phyloP scores from a whole-genome alignment of 2,797 vertebrate genomes.

The Acridotheres tristis region DNA sequence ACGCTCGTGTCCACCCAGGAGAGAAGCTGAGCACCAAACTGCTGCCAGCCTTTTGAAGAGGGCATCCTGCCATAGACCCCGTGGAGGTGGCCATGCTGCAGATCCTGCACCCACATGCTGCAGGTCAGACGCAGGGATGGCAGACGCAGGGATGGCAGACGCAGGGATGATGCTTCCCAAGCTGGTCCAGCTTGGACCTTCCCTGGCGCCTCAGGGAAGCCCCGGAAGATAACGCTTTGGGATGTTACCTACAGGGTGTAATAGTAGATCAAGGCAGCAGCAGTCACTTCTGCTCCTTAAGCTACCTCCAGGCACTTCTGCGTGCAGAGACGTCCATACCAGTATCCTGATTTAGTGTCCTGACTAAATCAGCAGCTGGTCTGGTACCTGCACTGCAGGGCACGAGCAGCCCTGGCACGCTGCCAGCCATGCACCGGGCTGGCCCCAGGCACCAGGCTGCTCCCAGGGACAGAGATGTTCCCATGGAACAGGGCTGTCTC shows the following conservation, averaged over 20 bases:
- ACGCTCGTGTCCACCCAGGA: fast-evolving
- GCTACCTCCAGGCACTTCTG: background rate
- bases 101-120: background rate
- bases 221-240: fast-evolving
- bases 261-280: background rate
- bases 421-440: background rate
- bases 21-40: background rate
- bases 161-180: background rate
- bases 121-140: background rate
- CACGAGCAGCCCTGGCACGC: fast-evolving
- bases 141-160: background rate
- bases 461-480: background rate
- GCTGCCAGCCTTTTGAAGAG: fast-evolving
- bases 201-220: background rate
- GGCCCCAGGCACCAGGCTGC: background rate
- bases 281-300: background rate
- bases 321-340: background rate
- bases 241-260: background rate
- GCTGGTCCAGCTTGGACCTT: too few relatives aligned
- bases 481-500: background rate
- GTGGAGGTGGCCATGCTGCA: background rate
- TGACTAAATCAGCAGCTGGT: background rate
- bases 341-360: background rate
- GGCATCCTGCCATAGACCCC: background rate
- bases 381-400: background rate